phyloP scores from a whole-genome alignment of 2,888 invertebrate species.

The Tetragnatha montana region DNA sequence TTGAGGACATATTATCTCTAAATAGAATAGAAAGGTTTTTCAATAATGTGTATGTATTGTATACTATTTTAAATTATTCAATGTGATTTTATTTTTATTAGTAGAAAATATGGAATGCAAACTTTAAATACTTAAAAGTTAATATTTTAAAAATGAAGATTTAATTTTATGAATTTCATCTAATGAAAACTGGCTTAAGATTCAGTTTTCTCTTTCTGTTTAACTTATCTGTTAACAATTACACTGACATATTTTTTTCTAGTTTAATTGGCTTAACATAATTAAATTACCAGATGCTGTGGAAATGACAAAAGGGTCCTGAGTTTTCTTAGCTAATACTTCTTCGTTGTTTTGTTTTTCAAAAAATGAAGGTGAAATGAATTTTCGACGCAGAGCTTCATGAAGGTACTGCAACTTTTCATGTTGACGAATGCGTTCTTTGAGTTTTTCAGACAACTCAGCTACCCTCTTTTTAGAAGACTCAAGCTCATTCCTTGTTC shows the following conservation, averaged over 20 bases:
- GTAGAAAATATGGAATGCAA: too few species aligned
- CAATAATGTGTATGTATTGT: not conserved
- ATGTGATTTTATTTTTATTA: not conserved
- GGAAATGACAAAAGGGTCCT: slow-evolving; percentile 62
- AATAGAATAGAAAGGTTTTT: not conserved
- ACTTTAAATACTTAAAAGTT: too few species aligned
- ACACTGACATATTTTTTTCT: not conserved
- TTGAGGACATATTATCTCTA: slow-evolving; percentile 55
- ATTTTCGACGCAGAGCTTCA: slow-evolving; percentile 66
- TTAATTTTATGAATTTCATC: too few species aligned
- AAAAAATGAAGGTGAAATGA: slow-evolving; percentile 66
- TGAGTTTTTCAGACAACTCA: slow-evolving; percentile 66
- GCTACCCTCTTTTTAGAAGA: slow-evolving; percentile 57
- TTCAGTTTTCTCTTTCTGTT: too few species aligned
- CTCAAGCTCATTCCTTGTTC: slow-evolving; percentile 58
- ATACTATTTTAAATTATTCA: not conserved
- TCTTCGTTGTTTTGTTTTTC: slow-evolving; percentile 49
- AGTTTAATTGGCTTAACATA: not conserved
- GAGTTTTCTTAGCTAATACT: slow-evolving; percentile 28
- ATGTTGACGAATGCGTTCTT: slow-evolving; percentile 64
- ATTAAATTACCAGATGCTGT: slow-evolving; percentile 59
- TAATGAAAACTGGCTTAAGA: too few species aligned
- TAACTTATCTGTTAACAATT: not conserved
- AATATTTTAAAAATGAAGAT: too few species aligned
- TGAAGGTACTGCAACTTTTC: slow-evolving; percentile 66